Percentiles rank a stretch among this genome's conserved stretches.
Evolutionary conservation across 2,113 vertebrate genomes (phyloP).

Genomic region (Octodon degus): DNA sequence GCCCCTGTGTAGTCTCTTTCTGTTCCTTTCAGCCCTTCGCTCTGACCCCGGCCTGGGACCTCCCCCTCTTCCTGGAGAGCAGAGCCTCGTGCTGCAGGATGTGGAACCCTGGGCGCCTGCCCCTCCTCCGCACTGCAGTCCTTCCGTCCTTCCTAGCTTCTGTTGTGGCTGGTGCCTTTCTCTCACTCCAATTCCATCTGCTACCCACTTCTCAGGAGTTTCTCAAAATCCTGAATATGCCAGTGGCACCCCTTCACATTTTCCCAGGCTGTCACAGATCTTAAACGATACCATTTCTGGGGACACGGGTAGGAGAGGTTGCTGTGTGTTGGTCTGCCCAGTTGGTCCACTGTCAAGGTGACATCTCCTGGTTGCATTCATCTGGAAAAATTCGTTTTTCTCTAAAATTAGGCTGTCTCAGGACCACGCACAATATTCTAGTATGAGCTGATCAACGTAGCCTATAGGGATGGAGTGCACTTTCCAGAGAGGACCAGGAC

Average conservation of each 20-base stretch:
- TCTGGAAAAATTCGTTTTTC: not conserved
- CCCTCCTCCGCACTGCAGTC: not conserved
- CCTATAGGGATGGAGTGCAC: not conserved
- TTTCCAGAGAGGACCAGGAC: not conserved
- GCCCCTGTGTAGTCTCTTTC: not conserved
- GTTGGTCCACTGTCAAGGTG: not conserved
- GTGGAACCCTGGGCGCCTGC: not conserved
- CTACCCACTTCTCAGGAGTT: slow-evolving; percentile 9
- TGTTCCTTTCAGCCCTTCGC: not conserved
- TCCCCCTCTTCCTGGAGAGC: not conserved
- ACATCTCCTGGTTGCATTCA: not conserved
- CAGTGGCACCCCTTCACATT: not conserved
- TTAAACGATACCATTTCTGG: not conserved
- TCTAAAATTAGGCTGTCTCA: not conserved
- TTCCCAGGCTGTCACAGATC: not conserved
- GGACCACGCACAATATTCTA: not conserved
- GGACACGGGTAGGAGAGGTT: not conserved
- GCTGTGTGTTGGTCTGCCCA: not conserved
- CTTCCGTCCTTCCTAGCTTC: not conserved
- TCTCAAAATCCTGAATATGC: not conserved
- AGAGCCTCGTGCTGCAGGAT: not conserved
- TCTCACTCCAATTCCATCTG: not conserved
- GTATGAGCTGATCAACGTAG: not conserved
- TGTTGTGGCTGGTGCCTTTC: not conserved
- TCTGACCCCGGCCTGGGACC: not conserved